phyloP scores from a whole-genome alignment of 2,113 vertebrate genomes.

The Megalops atlanticus region DNA sequence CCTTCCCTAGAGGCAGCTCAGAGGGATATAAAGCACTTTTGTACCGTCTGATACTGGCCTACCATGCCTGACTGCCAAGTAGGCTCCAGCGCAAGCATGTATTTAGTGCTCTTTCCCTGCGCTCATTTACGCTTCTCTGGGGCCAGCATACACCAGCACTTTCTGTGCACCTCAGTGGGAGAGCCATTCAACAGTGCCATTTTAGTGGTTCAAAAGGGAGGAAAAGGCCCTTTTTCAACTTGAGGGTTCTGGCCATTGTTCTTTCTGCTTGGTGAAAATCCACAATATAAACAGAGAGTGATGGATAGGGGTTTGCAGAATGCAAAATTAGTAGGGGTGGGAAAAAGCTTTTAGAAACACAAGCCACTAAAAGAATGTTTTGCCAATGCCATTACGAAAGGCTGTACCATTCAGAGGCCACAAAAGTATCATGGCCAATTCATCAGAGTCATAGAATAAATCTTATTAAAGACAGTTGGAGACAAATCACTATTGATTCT shows the following conservation, averaged over 20 bases:
- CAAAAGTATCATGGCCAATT: neutral
- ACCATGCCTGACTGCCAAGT: neutral
- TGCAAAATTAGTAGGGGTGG: neutral
- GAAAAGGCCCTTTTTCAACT: neutral
- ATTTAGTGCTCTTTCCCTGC: neutral
- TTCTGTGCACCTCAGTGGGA: neutral
- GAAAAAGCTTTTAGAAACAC: neutral
- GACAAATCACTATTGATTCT: neutral
- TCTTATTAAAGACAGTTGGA: neutral
- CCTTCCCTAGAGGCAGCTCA: neutral
- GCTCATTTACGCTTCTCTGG: neutral
- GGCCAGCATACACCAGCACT: neutral
- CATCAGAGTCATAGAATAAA: neutral
- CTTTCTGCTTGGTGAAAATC: neutral
- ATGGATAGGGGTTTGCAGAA: neutral
- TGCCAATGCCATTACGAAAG: neutral
- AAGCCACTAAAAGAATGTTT: neutral
- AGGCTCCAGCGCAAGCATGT: neutral
- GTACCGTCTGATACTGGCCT: neutral
- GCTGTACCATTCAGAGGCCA: neutral
- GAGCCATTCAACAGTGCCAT: neutral
- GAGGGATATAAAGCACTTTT: neutral
- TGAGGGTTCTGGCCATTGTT: neutral
- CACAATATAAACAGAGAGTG: neutral
- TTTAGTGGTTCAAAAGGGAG: neutral